Evolutionary conservation across 2,888 invertebrate genomes (phyloP).

Genomic region (Chironomus riparius): DNA sequence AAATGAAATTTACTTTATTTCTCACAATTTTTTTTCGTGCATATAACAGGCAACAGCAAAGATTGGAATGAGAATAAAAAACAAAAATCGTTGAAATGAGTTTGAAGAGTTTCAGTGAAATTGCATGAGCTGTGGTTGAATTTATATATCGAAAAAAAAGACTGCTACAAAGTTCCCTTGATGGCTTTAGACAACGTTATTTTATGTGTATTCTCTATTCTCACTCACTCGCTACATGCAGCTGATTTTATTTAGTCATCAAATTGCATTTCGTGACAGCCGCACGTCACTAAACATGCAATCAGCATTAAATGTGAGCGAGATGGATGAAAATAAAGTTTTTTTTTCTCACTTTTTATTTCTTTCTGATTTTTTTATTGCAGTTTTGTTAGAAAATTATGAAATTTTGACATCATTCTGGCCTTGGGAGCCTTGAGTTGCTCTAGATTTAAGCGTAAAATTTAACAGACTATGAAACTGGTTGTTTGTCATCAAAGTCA

Average conservation of each 20-base stretch:
- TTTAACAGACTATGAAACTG: too few relatives aligned
- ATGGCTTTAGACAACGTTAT: not conserved
- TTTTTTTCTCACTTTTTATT: too few relatives aligned
- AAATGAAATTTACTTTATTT: not conserved
- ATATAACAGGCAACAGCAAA: not conserved
- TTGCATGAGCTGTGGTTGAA: slow-evolving; percentile 2
- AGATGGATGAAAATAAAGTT: not conserved
- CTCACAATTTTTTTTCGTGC: not conserved
- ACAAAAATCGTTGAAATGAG: not conserved
- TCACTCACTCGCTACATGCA: not conserved
- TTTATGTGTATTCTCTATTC: not conserved
- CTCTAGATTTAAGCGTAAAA: too few relatives aligned
- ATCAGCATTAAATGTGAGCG: not conserved
- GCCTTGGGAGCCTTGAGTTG: too few relatives aligned
- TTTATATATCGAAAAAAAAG: not conserved
- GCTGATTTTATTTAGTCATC: slow-evolving; percentile 8
- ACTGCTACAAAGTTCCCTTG: not conserved
- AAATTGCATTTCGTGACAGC: slow-evolving; percentile 12
- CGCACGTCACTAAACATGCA: slow-evolving; percentile 1
- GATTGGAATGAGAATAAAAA: not conserved
- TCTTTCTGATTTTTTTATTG: too few relatives aligned
- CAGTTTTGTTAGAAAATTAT: too few relatives aligned
- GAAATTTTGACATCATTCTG: too few relatives aligned
- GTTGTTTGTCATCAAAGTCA: too few relatives aligned
- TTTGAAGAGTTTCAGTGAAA: not conserved